Percentiles rank a stretch among this genome's conserved stretches.
phyloP scores from a whole-genome alignment of 1,140 invertebrate genomes.

The Caenorhabditis elegans region DNA sequence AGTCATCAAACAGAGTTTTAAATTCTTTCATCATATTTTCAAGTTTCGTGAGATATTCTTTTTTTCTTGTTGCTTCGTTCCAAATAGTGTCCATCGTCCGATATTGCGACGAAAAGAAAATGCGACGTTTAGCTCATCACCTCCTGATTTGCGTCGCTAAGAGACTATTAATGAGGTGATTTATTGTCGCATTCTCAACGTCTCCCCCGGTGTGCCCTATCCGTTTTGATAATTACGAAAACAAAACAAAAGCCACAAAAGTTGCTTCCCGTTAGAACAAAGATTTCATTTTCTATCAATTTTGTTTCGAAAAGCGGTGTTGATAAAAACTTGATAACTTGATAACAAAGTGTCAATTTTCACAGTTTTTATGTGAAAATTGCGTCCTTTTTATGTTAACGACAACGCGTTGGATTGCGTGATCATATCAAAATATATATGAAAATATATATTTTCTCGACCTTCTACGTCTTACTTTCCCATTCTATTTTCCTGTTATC shows the following conservation, averaged over 20 bases:
- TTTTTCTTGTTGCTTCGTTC: background rate
- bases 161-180: slow-evolving; percentile 22
- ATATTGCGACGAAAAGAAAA: background rate
- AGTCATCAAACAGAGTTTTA: too few species aligned
- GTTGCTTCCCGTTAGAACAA: background rate
- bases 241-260: slow-evolving; percentile 7
- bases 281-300: too few species aligned
- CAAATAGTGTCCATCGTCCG: background rate
- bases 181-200: background rate
- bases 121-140: background rate
- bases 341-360: slow-evolving; percentile 32
- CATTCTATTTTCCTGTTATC: background rate
- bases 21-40: too few species aligned
- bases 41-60: background rate
- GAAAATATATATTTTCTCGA: slow-evolving; percentile 6
- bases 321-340: slow-evolving; percentile 27
- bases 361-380: slow-evolving; percentile 2
- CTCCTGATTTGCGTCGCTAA: slow-evolving; percentile 28
- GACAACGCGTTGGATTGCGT: background rate
- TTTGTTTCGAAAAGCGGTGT: background rate
- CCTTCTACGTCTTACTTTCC: background rate
- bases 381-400: slow-evolving; percentile 27
- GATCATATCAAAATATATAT: too few species aligned
- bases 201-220: background rate
- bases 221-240: slow-evolving; percentile 9